phyloP scores from a whole-genome alignment of 92 coral and sea anemone species.

The Parazoanthus atlanticus region DNA sequence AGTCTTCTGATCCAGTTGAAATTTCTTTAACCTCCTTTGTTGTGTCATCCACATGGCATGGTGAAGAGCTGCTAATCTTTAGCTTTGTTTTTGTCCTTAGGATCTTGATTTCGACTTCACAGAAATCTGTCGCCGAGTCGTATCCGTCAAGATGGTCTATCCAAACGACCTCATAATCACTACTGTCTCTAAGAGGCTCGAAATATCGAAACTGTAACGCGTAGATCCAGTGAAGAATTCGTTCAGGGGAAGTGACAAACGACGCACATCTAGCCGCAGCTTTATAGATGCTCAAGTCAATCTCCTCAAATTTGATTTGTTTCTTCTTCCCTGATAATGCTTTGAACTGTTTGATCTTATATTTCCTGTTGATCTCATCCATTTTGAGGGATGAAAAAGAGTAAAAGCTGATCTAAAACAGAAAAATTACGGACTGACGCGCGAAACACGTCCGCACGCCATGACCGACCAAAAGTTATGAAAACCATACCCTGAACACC shows the following conservation, averaged over 20 bases:
- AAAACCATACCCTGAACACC: too few species aligned
- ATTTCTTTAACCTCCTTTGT: neutral
- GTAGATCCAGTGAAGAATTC: constrained; percentile 32
- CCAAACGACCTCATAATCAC: constrained; percentile 24
- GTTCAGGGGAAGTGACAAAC: constrained; percentile 15
- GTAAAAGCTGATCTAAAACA: neutral
- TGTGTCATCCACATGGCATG: neutral
- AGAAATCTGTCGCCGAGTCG: constrained; percentile 9
- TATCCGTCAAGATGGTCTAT: constrained; percentile 20
- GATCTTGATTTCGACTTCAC: constrained; percentile 9
- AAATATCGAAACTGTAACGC: constrained; percentile 24
- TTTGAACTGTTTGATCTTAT: neutral
- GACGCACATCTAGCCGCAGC: constrained; percentile 26
- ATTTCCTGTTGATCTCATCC: neutral
- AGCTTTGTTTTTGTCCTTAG: neutral
- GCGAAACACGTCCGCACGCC: constrained; percentile 19
- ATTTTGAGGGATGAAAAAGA: neutral
- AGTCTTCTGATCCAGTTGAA: constrained; percentile 1
- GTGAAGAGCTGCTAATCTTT: neutral
- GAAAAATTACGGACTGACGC: neutral
- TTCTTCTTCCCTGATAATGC: neutral
- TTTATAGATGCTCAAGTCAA: constrained; percentile 17
- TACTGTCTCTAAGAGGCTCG: constrained; percentile 22
- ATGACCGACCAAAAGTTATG: too few species aligned
- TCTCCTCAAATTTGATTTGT: constrained; percentile 23